These are phyloP conservation scores for Rhyacophila brunnea DNA, from an alignment of 1,140 invertebrate genomes.

Conservation along the genomic window DNA sequence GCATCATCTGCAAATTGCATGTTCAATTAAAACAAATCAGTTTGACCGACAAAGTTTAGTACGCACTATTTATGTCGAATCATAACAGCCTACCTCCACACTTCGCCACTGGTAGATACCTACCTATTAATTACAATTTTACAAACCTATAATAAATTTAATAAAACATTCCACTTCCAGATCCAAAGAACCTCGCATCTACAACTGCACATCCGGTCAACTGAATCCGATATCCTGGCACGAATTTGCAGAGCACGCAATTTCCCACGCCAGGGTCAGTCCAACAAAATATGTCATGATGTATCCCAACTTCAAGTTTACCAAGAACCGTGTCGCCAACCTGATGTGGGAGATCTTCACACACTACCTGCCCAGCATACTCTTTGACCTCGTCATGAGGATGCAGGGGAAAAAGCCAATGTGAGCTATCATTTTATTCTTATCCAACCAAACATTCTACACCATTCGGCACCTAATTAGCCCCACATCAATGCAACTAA, in stretches of 20 bases:
- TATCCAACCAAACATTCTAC: no score
- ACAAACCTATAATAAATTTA: no score
- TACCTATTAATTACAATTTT: background rate
- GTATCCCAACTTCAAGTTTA: slow-evolving; percentile 81
- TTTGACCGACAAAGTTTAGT: no score
- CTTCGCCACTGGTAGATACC: background rate
- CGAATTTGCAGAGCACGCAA: slow-evolving; percentile 66
- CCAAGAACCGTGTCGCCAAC: slow-evolving; percentile 70
- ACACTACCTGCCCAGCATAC: slow-evolving; percentile 77
- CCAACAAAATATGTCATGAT: slow-evolving; percentile 82
- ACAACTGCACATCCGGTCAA: slow-evolving; percentile 86
- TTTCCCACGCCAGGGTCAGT: slow-evolving; percentile 69
- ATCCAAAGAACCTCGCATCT: slow-evolving; percentile 68
- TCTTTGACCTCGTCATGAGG: slow-evolving; percentile 71
- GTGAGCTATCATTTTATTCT: no score
- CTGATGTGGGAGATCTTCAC: slow-evolving; percentile 67
- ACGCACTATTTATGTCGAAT: no score
- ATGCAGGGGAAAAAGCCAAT: slow-evolving; percentile 74
- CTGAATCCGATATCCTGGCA: slow-evolving; percentile 85
- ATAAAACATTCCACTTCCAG: no score
- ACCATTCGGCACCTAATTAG: no score
- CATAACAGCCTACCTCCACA: no score
- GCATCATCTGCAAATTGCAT: no score
- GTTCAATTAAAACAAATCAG: no score
- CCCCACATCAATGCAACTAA: no score